Conservation (phyloP, 2,888 invertebrate genomes). For the Isotomurus palustris region DNA sequence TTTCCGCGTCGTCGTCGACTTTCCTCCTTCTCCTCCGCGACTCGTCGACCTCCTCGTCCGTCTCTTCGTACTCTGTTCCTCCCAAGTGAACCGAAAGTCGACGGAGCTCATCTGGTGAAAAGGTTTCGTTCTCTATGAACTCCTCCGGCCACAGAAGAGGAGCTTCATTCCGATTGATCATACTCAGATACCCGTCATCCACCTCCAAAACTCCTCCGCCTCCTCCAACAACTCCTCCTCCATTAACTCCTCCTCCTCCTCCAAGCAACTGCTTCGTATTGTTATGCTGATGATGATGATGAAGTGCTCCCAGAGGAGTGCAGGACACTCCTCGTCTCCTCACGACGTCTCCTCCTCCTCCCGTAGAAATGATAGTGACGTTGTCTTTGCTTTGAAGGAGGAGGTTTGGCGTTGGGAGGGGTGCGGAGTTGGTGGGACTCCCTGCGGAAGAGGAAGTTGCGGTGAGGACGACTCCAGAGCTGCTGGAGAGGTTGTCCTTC, state of each 20-base stretch:
- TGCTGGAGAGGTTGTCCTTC: slow-evolving; percentile 6
- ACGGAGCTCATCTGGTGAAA: slow-evolving; percentile 43
- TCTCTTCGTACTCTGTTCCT: slow-evolving; percentile 21
- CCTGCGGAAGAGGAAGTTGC: background rate
- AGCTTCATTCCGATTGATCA: slow-evolving; percentile 45
- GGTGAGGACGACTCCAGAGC: slow-evolving; percentile 8
- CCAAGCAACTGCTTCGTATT: background rate
- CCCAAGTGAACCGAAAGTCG: slow-evolving; percentile 32
- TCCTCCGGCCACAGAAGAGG: slow-evolving; percentile 44
- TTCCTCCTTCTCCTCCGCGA: too few relatives aligned
- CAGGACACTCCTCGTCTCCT: background rate
- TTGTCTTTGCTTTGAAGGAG: background rate
- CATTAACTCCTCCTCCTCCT: too few relatives aligned
- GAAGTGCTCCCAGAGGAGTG: background rate
- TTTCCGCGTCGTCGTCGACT: background rate
- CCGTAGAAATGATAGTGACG: slow-evolving; percentile 1
- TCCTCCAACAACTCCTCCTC: background rate
- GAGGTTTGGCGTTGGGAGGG: background rate
- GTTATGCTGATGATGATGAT: background rate
- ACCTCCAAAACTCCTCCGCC: slow-evolving; percentile 32
- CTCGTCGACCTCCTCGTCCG: slow-evolving; percentile 1
- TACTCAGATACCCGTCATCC: slow-evolving; percentile 46
- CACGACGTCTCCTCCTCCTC: background rate
- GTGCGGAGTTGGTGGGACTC: slow-evolving; percentile 7
- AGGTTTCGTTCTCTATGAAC: slow-evolving; percentile 44